Percentiles rank a stretch among this genome's conserved stretches.
Evolutionary conservation across 2,113 vertebrate genomes (phyloP).

Genomic region (Macquaria ambigua): DNA sequence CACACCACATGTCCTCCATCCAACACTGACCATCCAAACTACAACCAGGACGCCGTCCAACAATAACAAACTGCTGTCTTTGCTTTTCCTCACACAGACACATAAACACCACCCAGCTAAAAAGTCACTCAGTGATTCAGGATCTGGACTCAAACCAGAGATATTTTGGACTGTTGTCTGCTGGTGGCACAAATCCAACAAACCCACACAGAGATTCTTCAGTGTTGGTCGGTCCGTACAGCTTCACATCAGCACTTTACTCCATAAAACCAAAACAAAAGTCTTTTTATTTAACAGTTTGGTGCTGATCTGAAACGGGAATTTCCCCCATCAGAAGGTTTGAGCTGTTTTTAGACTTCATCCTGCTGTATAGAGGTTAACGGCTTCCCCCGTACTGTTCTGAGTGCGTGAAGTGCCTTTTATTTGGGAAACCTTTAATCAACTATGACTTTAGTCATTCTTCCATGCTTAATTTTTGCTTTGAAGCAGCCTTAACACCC

Average conservation of each 20-base stretch:
- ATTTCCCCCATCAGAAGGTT: conserved; percentile 14
- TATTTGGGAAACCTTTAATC: not conserved
- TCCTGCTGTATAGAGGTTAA: not conserved
- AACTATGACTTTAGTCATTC: not conserved
- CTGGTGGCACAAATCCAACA: not conserved
- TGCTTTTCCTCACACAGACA: conserved; percentile 26
- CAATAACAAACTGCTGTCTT: conserved; percentile 30
- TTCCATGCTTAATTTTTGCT: no score
- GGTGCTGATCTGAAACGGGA: not conserved
- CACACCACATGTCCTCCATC: conserved; percentile 10
- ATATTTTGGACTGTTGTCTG: conserved; percentile 11
- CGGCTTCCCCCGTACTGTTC: no score
- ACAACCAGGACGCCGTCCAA: conserved; percentile 37
- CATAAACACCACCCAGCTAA: not conserved
- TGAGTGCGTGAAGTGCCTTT: no score
- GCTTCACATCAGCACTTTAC: not conserved
- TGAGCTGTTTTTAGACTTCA: not conserved
- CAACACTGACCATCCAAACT: not conserved
- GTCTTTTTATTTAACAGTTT: not conserved
- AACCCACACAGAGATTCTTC: not conserved
- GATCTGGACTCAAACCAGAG: conserved; percentile 21
- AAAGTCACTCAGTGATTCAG: conserved; percentile 1
- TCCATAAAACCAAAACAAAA: not conserved
- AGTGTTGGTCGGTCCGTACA: not conserved
- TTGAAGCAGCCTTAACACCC: not conserved